Conservation (phyloP, 2,797 vertebrate species). For the Emys orbicularis region DNA sequence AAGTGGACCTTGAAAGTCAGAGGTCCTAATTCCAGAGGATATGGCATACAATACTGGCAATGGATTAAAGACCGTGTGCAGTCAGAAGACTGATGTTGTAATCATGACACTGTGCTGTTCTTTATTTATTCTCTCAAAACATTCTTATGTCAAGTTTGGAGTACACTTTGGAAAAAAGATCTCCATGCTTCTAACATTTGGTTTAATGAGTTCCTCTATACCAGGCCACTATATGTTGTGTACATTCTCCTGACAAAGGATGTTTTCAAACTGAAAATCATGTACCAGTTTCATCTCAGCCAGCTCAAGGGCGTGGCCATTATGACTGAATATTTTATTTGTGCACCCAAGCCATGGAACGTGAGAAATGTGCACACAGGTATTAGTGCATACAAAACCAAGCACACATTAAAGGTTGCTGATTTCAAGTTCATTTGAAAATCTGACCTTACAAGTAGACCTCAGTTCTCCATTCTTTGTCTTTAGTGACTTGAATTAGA, state of each 20-base stretch:
- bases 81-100: not conserved
- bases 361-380: not conserved
- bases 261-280: not conserved
- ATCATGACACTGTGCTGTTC: rapidly evolving
- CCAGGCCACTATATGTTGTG: not conserved
- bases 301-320: not conserved
- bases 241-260: not conserved
- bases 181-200: not conserved
- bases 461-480: not conserved
- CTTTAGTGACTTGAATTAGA: not conserved
- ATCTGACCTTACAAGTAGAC: not conserved
- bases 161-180: not conserved
- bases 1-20: not conserved
- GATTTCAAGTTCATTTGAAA: not conserved
- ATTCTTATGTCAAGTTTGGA: not conserved
- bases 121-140: not conserved
- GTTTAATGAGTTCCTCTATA: not conserved
- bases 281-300: not conserved
- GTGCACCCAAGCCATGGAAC: not conserved
- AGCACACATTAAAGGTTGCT: not conserved
- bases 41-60: rapidly evolving
- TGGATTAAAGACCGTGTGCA: not conserved
- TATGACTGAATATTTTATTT: not conserved
- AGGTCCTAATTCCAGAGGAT: not conserved
- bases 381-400: not conserved